Base-by-base conservation (phyloP, 2,888 invertebrate genomes). In the Pyrrhia umbra region DNA sequence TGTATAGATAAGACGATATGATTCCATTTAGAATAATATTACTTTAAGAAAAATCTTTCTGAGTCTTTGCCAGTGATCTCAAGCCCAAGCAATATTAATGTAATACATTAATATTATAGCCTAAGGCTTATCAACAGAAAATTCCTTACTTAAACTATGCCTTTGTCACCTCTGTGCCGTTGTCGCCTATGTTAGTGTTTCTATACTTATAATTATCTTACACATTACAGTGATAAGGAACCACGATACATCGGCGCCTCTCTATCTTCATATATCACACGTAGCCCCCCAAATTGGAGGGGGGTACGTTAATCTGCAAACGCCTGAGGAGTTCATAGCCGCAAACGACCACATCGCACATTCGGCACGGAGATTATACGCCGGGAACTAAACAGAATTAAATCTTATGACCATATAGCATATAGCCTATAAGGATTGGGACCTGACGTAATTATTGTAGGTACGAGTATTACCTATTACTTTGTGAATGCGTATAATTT, bases 231-330 rank as follows among this genome's bases (percentile, higher is more conserved):
- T 96, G 1, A 96, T 97, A 60, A 86, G 89, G 6, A 84, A 90
- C 0, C 96, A 97, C 80, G 88, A 96, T 73, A 80, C 77, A 0
- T 85, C 93, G 51, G 80, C 87, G 10, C 98, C 98, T 0, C 88
- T 98, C 52, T 98, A 97, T 85, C 91, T 98, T 50, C 96, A 97
- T 87, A 79, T 98, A 37, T 95, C 97, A 0, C 97, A 98, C 86
- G 92, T 97, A 21, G 98, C 98, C 0, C 96, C 97, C 0, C 98
- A 98, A 86, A 93, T 96, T 0, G 97, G 96, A 5, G 97, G 97
- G 77, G 94, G 95, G 0, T 96, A 97, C 69, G 95, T 96, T 51
- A 96, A 96, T 3, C 89, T 97, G 55, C 97, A 97, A 87, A 96
- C 96, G 13, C 97, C 97, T 15, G 92, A 95, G 63, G 96, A 96